phyloP scores from a whole-genome alignment of 2,888 invertebrate species.

The Drosophila antonietae region DNA sequence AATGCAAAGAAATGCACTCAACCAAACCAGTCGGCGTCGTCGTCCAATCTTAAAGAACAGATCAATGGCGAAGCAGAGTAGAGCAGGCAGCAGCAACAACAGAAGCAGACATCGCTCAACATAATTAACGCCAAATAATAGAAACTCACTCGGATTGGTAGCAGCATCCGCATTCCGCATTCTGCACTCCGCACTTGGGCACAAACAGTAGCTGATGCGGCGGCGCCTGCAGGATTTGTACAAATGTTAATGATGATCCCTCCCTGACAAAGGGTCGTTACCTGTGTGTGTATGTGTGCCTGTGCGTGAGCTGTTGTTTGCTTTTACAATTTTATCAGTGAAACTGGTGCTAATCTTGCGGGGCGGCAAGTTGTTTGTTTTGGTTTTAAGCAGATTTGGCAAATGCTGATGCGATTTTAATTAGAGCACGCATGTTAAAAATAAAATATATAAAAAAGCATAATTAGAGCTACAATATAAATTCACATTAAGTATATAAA shows the following conservation, averaged over 20 bases:
- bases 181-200: slow-evolving; percentile 10
- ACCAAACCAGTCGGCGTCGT: slow-evolving; percentile 46
- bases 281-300: slow-evolving; percentile 7
- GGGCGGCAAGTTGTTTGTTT: slow-evolving; percentile 71
- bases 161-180: slow-evolving; percentile 22
- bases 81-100: slow-evolving; percentile 30
- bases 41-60: slow-evolving; percentile 59
- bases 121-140: slow-evolving; percentile 72
- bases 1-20: slow-evolving; percentile 57
- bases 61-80: slow-evolving; percentile 28
- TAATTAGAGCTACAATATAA: not conserved
- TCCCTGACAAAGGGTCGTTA: slow-evolving; percentile 14
- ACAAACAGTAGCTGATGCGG: slow-evolving; percentile 53
- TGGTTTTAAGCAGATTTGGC: slow-evolving; percentile 41
- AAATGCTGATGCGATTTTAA: slow-evolving; percentile 63
- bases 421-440: slow-evolving; percentile 30
- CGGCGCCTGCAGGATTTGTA: slow-evolving; percentile 74
- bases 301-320: slow-evolving; percentile 25
- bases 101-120: slow-evolving; percentile 37
- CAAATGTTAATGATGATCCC: slow-evolving; percentile 78
- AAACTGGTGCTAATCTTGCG: slow-evolving; percentile 68
- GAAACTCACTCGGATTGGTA: slow-evolving; percentile 41
- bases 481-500: not conserved
- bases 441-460: not conserved
- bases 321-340: slow-evolving; percentile 16